phyloP scores from a whole-genome alignment of 2,113 vertebrate genomes.

The Asarcornis scutulata region DNA sequence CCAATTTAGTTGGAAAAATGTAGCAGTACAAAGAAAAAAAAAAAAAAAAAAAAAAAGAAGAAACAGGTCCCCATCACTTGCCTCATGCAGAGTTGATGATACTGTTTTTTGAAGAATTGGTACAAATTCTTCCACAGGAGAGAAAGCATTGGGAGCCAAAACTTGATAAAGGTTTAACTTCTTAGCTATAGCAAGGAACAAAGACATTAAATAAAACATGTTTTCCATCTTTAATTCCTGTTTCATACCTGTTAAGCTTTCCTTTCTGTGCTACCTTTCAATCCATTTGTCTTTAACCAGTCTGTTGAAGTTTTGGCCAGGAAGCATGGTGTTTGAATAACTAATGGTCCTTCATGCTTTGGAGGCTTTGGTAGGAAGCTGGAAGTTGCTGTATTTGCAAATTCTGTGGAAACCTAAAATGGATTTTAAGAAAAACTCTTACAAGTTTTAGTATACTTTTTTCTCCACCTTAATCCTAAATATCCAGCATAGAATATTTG shows the following conservation, averaged over 20 bases:
- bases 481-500: not conserved
- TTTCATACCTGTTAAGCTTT: not conserved
- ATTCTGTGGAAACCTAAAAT: constrained; percentile 70
- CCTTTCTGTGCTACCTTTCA: constrained; percentile 77
- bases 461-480: not conserved
- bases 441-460: not conserved
- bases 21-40: not conserved
- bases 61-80: not conserved
- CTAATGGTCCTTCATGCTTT: constrained; percentile 68
- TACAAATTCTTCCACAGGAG: constrained; percentile 79
- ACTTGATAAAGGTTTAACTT: constrained; percentile 84
- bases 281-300: constrained; percentile 81
- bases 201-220: not conserved
- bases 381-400: constrained; percentile 29
- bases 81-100: constrained; percentile 80
- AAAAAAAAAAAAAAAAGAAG: not conserved
- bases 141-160: constrained; percentile 81
- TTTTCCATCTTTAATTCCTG: not conserved
- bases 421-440: constrained; percentile 14
- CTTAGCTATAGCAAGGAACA: constrained; percentile 74
- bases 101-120: constrained; percentile 84
- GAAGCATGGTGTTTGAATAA: constrained; percentile 69
- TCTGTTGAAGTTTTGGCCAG: constrained; percentile 77
- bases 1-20: not conserved
- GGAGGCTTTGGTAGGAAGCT: constrained; percentile 56